These are phyloP conservation scores for Apaloderma vittatum DNA, from an alignment of 2,113 vertebrate genomes.

Conservation along the genomic window DNA sequence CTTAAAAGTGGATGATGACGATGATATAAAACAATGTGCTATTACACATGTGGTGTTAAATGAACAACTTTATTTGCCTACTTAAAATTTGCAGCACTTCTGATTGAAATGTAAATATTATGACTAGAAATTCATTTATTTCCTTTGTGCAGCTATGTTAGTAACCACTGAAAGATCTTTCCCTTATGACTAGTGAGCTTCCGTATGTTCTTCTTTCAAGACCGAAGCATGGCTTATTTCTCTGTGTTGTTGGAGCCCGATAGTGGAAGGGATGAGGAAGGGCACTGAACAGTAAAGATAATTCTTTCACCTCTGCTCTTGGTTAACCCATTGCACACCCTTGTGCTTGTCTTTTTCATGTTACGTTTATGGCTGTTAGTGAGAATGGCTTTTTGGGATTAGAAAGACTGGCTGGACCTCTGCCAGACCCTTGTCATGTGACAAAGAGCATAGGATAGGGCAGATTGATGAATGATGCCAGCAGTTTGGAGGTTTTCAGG, in stretches of 20 bases:
- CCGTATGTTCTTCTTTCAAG: not conserved
- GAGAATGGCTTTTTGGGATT: not conserved
- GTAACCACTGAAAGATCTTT: conserved; percentile 2
- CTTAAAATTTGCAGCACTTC: not conserved
- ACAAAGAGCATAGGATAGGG: not conserved
- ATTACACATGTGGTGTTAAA: not conserved
- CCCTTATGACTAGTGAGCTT: not conserved
- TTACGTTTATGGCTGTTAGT: not conserved
- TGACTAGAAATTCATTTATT: conserved; percentile 24
- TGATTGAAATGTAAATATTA: conserved; percentile 27
- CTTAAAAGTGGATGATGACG: not conserved
- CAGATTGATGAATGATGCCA: not conserved
- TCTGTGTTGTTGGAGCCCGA: not conserved
- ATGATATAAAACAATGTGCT: not conserved
- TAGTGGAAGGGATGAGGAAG: not conserved
- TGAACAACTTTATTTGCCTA: not conserved
- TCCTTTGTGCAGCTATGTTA: conserved; percentile 11
- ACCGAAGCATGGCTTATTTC: not conserved
- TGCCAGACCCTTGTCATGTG: not conserved
- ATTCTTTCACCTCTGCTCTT: not conserved
- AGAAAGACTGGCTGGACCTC: not conserved
- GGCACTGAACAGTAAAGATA: not conserved
- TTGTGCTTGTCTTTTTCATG: not conserved
- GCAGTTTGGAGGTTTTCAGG: not conserved
- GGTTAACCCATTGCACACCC: not conserved